Base-by-base conservation (phyloP, 2,888 invertebrate genomes). In the Elegia similella region DNA sequence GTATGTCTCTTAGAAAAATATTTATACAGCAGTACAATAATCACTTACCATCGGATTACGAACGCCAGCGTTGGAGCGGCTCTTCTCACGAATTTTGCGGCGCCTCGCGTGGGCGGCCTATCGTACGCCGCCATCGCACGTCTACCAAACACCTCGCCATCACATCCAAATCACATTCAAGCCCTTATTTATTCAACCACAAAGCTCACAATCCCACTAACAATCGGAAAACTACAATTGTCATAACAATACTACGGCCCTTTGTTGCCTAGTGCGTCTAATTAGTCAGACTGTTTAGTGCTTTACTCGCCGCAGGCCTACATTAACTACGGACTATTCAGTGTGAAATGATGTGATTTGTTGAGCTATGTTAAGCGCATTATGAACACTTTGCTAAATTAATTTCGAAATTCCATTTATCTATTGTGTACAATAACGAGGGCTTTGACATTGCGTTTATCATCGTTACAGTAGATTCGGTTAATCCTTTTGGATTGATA, bases 11-110 rank as follows among this genome's bases (percentile, higher is more conserved):
- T 10, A 34, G 50, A 50, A 50, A 50, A 50, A 34, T 34, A 50
- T 50, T 50, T 50, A 17, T 50, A 50, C 16, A 38, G 38, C 29
- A 42, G 53, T 16, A 34, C 16, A 44, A 55, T 44, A 44, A 64
- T 63, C 65, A 64, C 64, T 59, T 65, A 64, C 68, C 69, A 68
- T 70, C 65, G 68, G 66, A 79, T 78, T 75, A 72, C 72, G 72
- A 67, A 70, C 69, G 72, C 62, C 73, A 76, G 86, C 86, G 88
- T 84, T 83, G 73, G 78, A 69, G 76, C 69, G 79, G 76, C 76
- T 82, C 82, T 86, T 88, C 90, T 91, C 89, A 91, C 88, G 90
- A 90, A 89, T 87, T 88, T 88, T 80, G 88, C 89, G 82, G 87
- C 86, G 86, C 82, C 79, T 76, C 71, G 83, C 84, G 90, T 91